Percentiles rank a stretch among this genome's conserved stretches.
phyloP scores from a whole-genome alignment of 2,797 vertebrate species.

The Sarcophilus harrisii region DNA sequence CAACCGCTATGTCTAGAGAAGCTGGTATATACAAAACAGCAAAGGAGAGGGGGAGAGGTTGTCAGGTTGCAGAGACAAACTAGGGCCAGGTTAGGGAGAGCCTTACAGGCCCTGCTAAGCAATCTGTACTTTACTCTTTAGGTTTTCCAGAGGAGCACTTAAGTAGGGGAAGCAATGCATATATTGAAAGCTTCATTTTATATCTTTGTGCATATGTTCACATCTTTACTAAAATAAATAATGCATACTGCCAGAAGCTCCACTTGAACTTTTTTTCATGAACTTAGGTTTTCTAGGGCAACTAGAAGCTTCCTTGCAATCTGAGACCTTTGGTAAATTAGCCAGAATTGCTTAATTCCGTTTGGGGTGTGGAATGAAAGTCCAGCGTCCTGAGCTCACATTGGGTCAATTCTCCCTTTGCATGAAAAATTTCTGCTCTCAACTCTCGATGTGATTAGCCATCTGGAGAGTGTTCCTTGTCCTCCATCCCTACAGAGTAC shows the following conservation, averaged over 20 bases:
- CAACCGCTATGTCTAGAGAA: not conserved
- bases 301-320: not conserved
- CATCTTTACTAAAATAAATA: not conserved
- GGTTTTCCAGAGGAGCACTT: not conserved
- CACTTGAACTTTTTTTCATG: not conserved
- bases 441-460: not conserved
- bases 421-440: not conserved
- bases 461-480: not conserved
- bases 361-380: not conserved
- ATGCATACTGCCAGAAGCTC: not conserved
- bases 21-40: not conserved
- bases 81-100: not conserved
- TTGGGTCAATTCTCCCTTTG: not conserved
- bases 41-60: not conserved
- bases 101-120: not conserved
- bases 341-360: not conserved
- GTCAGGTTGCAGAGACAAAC: not conserved
- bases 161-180: not conserved
- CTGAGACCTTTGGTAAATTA: not conserved
- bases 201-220: not conserved
- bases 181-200: not conserved
- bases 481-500: not conserved
- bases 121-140: not conserved
- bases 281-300: constrained; percentile 16
- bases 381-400: not conserved